Base-by-base conservation (phyloP, 2,797 vertebrate species). In the Onychomys arenicola region DNA sequence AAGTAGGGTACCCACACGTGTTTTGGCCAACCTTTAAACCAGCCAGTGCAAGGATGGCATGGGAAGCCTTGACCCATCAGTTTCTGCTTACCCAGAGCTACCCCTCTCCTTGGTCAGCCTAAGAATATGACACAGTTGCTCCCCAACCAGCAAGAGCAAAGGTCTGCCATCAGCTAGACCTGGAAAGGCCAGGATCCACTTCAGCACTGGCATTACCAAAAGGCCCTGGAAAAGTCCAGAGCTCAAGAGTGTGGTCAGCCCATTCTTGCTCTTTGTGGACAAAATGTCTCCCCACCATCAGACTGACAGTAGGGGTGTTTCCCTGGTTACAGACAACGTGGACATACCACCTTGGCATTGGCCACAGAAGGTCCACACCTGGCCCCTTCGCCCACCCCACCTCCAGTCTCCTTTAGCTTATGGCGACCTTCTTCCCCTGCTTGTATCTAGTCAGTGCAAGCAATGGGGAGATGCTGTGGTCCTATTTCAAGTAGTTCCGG, bases 321-420 rank as follows among this genome's bases (percentile, higher is more conserved):
- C 81, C 92, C 52, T 11, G 52, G 80, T 52, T 23, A 27, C 67
- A 9, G 61, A 57, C 75, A 73, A 59, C 8, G 11, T 8, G 29
- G 57, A 1, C 5, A 0, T 29, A 16, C 52, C 14, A 0, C 67
- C 73, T 29, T 10, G 3, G n/a, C 46, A 3, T 21, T 65, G 14
- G 17, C 49, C 9, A 0, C 14, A 63, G 78, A 61, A 46, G 32
- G 63, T 5, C 91, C 59, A 19, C 80, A 17, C 46, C 34, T 27
- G 34, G n/a, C 23, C 34, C 83, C 65, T 27, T 23, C 46, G n/a
- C 34, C 34, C n/a, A 8, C 46, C 7, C 4, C 25, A 0, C 16
- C 17, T 46, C 17, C 2, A 4, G 0, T 43, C 71, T 49, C n/a
- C 37, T 7, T 1, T 25, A 49, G n/a, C n/a, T 76, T n/a, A 34